Evolutionary conservation across 92 coral and sea anemone species (phyloP).

Genomic region (Parazoanthus atlanticus): DNA sequence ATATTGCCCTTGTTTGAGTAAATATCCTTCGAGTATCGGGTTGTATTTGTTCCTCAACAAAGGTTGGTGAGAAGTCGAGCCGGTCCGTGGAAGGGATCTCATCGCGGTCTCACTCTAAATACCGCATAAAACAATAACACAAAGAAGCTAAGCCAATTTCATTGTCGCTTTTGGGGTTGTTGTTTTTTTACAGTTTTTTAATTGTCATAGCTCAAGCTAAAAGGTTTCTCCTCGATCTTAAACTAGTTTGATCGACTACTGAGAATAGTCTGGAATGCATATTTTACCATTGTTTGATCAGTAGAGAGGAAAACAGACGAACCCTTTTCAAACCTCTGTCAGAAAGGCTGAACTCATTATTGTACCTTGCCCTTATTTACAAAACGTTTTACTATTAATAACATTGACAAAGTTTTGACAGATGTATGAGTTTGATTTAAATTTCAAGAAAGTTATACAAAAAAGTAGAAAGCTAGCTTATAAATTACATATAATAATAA

Average conservation of each 20-base stretch:
- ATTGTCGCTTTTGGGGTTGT: not conserved
- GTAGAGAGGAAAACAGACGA: not conserved
- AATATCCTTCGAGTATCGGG: slow-evolving; percentile 38
- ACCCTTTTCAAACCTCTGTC: not conserved
- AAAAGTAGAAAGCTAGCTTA: too few species aligned
- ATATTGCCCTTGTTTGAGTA: slow-evolving; percentile 47
- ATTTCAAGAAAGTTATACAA: too few species aligned
- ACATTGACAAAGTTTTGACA: too few species aligned
- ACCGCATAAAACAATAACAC: not conserved
- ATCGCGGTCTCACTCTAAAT: not conserved
- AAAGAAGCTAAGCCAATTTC: not conserved
- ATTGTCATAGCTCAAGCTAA: not conserved
- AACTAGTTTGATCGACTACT: not conserved
- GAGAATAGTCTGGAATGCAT: not conserved
- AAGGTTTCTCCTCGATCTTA: not conserved
- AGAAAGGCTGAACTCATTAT: not conserved
- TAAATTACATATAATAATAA: too few species aligned
- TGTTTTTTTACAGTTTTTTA: too few species aligned
- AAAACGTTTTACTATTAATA: too few species aligned
- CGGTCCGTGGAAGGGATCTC: slow-evolving; percentile 30
- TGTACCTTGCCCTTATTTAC: too few species aligned
- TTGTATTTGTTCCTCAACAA: slow-evolving; percentile 30
- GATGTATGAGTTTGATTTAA: too few species aligned
- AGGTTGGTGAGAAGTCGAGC: not conserved
- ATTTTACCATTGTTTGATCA: not conserved